Conservation (phyloP, 2,797 vertebrate species). For the Nyctibius grandis region DNA sequence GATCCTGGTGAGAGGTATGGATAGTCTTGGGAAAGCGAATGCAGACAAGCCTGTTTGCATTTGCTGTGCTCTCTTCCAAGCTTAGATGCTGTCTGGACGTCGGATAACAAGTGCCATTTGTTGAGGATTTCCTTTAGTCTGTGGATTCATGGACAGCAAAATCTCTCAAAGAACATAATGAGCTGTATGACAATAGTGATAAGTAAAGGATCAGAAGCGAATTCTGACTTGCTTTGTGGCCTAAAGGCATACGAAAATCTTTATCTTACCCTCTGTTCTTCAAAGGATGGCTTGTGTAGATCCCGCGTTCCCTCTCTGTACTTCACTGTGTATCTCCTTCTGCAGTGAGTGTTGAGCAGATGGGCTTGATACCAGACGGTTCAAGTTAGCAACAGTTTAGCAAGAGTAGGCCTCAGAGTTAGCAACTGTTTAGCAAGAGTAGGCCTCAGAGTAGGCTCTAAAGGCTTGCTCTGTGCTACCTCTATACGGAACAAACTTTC, state of each 20-base stretch:
- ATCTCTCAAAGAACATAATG: not conserved
- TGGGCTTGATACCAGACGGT: no score
- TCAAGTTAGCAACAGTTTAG: no score
- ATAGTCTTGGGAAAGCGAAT: not conserved
- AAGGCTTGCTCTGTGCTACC: no score
- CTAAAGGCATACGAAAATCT: not conserved
- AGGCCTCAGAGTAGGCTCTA: no score
- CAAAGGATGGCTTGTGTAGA: not conserved
- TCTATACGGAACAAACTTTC: no score
- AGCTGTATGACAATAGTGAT: not conserved
- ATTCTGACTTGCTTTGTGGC: not conserved
- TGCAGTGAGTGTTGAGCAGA: not conserved
- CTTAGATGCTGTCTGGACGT: not conserved
- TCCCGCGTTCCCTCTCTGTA: not conserved
- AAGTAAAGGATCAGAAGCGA: not conserved
- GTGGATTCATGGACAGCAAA: not conserved
- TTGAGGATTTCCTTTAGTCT: not conserved
- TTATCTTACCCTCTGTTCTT: not conserved
- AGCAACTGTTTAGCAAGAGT: no score
- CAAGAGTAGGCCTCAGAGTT: no score
- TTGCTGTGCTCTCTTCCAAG: not conserved
- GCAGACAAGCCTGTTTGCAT: not conserved
- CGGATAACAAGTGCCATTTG: not conserved
- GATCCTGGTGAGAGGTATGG: not conserved
- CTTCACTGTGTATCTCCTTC: not conserved